These are phyloP conservation scores for Conus canariensis DNA, from an alignment of 2,888 invertebrate species.

Conservation along the genomic window DNA sequence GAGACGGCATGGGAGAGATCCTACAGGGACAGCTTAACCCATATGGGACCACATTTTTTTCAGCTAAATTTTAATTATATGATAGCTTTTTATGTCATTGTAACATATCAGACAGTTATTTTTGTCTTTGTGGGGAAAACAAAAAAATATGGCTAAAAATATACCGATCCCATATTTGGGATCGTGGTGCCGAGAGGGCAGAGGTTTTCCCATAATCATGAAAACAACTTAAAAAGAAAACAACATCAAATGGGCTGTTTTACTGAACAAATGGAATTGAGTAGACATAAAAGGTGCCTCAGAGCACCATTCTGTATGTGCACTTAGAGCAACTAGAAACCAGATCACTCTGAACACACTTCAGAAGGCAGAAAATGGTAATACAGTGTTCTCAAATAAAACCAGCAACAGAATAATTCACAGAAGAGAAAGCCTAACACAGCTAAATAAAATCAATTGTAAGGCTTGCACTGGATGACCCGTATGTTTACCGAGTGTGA, in stretches of 20 bases:
- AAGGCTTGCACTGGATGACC: too few species aligned
- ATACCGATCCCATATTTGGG: background rate
- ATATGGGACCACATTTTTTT: background rate
- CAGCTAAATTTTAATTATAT: background rate
- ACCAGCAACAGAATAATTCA: too few species aligned
- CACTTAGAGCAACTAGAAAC: background rate
- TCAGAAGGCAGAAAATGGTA: background rate
- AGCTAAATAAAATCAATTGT: too few species aligned
- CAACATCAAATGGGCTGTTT: too few species aligned
- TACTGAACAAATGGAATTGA: too few species aligned
- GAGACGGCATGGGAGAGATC: too few species aligned
- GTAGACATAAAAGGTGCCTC: too few species aligned
- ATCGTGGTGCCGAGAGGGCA: too few species aligned
- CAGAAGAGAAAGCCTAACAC: too few species aligned
- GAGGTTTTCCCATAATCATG: background rate
- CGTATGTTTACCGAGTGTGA: background rate
- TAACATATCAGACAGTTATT: slow-evolving; percentile 19
- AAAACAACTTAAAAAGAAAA: background rate
- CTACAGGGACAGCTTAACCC: background rate
- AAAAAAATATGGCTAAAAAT: too few species aligned
- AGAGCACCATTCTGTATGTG: background rate
- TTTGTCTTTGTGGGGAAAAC: background rate
- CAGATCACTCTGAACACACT: background rate
- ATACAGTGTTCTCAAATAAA: background rate
- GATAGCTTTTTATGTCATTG: background rate